These are phyloP conservation scores for Atrina japonica DNA, from an alignment of 2,888 invertebrate species.

Conservation along the genomic window DNA sequence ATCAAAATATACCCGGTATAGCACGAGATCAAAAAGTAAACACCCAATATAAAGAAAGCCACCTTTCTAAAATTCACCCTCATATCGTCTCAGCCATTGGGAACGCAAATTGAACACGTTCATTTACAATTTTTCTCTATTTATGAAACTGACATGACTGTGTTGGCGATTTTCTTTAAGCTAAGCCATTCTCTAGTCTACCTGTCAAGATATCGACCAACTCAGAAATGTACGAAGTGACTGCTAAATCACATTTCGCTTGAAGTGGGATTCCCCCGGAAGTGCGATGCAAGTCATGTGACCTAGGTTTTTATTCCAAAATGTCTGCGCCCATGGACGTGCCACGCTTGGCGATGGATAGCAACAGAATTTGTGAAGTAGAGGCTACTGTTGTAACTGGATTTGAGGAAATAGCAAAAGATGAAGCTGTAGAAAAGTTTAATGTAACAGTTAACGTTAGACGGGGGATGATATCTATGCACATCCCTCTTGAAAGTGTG, in stretches of 20 bases:
- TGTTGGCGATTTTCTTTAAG: not conserved
- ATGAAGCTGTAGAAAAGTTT: constrained; percentile 79
- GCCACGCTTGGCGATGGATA: constrained; percentile 32
- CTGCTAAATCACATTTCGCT: no score
- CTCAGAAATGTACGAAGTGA: no score
- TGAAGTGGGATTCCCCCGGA: constrained; percentile 44
- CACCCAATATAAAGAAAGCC: constrained; percentile 65
- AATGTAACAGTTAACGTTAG: constrained; percentile 55
- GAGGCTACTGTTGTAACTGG: constrained; percentile 81
- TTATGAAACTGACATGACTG: not conserved
- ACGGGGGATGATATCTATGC: constrained; percentile 76
- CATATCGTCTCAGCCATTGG: constrained; percentile 35
- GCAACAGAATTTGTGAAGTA: constrained; percentile 68
- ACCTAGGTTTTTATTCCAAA: constrained; percentile 46
- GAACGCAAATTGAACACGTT: constrained; percentile 19
- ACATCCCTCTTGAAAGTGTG: constrained; percentile 59
- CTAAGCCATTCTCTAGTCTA: not conserved
- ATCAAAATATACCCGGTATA: constrained; percentile 73
- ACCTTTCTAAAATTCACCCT: constrained; percentile 59
- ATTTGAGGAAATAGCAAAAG: constrained; percentile 79
- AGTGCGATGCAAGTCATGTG: constrained; percentile 54
- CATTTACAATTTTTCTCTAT: not conserved
- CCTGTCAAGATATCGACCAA: constrained; percentile 3
- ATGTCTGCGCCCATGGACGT: constrained; percentile 68
- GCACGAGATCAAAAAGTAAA: constrained; percentile 71